Conservation (phyloP, 2,888 invertebrate species). For the Brachyptera putata region DNA sequence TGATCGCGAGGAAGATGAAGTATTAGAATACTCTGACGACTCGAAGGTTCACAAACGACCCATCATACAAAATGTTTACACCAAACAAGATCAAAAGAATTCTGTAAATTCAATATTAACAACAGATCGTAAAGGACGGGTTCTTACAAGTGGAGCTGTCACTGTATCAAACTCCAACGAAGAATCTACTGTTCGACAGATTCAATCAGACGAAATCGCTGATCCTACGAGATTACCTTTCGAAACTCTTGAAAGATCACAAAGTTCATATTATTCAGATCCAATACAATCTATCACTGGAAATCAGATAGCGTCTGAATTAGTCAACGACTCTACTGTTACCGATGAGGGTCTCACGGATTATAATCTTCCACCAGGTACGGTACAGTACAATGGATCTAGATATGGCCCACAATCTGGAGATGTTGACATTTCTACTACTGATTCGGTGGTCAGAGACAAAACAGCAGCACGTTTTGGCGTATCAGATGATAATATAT, state of each 20-base stretch:
- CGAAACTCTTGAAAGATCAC: conserved; percentile 13
- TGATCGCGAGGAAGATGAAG: conserved; percentile 67
- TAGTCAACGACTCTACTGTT: neutral
- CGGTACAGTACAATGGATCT: conserved; percentile 8
- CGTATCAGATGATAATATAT: too few species aligned
- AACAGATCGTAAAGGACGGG: conserved; percentile 47
- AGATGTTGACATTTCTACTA: neutral
- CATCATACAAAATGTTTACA: conserved; percentile 47
- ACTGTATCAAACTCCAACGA: too few species aligned
- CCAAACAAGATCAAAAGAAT: conserved; percentile 43
- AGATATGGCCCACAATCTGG: conserved; percentile 18
- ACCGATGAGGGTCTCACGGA: conserved; percentile 6
- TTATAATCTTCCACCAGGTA: conserved; percentile 18
- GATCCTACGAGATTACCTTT: neutral
- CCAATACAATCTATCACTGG: neutral
- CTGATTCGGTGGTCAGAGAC: neutral
- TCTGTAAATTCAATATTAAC: too few species aligned
- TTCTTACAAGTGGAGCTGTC: conserved; percentile 48
- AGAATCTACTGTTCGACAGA: too few species aligned
- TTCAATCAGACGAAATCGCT: neutral
- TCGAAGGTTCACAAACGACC: conserved; percentile 41
- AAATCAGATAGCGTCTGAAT: neutral
- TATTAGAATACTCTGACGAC: conserved; percentile 71
- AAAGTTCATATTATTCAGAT: neutral
- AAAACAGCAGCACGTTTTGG: too few species aligned